Percentiles rank a stretch among this genome's conserved stretches.
phyloP scores from a whole-genome alignment of 2,797 vertebrate genomes.

The Heteromormyrus szaboi region DNA sequence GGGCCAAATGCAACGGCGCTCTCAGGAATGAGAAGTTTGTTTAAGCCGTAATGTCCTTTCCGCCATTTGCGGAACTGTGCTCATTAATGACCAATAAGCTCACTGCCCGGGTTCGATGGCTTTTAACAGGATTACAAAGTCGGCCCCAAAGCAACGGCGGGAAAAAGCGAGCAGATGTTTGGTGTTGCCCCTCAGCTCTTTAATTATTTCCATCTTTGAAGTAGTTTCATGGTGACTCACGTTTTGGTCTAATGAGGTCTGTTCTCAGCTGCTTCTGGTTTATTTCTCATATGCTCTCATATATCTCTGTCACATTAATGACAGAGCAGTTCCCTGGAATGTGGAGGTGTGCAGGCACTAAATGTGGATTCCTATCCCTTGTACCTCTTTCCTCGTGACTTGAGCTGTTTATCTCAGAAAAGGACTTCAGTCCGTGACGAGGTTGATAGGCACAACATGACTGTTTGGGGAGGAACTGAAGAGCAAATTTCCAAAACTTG shows the following conservation, averaged over 20 bases:
- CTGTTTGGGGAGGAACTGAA: not conserved
- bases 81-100: not conserved
- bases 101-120: not conserved
- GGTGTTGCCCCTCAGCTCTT: constrained; percentile 18
- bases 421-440: not conserved
- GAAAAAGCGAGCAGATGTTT: constrained; percentile 39
- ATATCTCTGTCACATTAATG: not conserved
- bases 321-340: not conserved
- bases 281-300: not conserved
- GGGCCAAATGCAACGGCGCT: not conserved
- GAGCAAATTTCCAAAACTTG: not conserved
- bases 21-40: not conserved
- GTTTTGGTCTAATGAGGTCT: not conserved
- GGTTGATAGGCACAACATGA: not conserved
- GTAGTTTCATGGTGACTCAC: constrained; percentile 12
- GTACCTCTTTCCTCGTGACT: not conserved
- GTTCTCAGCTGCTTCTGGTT: not conserved
- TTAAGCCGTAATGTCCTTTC: not conserved
- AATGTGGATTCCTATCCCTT: not conserved
- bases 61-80: not conserved
- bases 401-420: not conserved
- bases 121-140: constrained; percentile 18
- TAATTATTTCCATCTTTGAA: constrained; percentile 38
- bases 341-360: not conserved
- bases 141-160: not conserved